These are phyloP conservation scores for Eleutherodactylus coqui DNA, from an alignment of 2,797 vertebrate genomes.

Conservation along the genomic window DNA sequence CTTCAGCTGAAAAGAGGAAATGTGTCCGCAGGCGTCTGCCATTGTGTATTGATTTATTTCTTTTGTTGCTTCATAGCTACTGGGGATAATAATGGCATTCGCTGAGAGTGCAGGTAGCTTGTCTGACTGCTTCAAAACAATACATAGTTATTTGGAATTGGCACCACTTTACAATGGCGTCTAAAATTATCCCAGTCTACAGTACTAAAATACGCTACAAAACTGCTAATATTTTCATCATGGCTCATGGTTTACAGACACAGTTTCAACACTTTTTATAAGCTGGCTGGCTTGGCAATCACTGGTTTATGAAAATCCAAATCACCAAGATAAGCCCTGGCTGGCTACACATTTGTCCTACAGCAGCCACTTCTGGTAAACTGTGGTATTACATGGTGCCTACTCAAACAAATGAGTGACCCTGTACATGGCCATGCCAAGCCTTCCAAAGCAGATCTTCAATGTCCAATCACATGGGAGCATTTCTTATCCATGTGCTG, in stretches of 20 bases:
- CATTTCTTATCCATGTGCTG: too few relatives aligned
- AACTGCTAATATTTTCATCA: not conserved
- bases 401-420: not conserved
- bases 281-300: not conserved
- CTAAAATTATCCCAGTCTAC: not conserved
- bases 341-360: not conserved
- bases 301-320: not conserved
- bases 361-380: not conserved
- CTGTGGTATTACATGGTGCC: not conserved
- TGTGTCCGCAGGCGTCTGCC: not conserved
- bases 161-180: not conserved
- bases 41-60: not conserved
- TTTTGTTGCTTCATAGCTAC: not conserved
- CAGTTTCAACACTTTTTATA: not conserved
- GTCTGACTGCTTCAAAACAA: not conserved
- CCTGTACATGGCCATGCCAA: too few relatives aligned
- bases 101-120: not conserved
- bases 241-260: not conserved
- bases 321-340: not conserved
- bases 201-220: not conserved
- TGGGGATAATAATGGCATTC: not conserved
- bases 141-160: not conserved
- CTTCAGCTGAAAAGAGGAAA: not conserved
- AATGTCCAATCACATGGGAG: too few relatives aligned
- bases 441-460: too few relatives aligned